phyloP scores from a whole-genome alignment of 2,113 vertebrate genomes.

The Chelonoidis abingdonii region DNA sequence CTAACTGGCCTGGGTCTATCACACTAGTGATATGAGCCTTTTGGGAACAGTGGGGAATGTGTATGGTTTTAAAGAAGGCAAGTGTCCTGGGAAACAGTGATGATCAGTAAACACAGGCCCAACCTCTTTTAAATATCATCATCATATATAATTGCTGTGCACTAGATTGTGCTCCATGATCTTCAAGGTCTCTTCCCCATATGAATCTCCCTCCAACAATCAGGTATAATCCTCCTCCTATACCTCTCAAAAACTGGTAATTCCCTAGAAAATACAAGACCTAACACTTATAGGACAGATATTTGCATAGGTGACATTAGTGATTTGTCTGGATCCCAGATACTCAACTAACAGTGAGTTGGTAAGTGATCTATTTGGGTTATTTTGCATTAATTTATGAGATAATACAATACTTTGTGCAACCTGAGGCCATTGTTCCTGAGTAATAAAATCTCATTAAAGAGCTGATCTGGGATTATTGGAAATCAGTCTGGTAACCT shows the following conservation, averaged over 20 bases:
- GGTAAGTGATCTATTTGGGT: neutral
- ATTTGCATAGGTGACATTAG: neutral
- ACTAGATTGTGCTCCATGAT: neutral
- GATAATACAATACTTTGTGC: neutral
- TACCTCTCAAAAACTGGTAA: neutral
- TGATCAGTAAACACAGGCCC: fast-evolving
- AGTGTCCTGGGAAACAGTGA: neutral
- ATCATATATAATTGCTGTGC: fast-evolving
- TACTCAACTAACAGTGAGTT: neutral
- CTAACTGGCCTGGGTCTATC: too few relatives aligned
- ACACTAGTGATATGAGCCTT: neutral
- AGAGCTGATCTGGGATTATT: neutral
- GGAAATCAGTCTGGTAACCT: neutral
- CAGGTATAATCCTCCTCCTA: fast-evolving
- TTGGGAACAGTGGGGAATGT: fast-evolving
- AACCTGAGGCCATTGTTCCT: fast-evolving
- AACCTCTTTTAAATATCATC: neutral
- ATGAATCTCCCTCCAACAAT: neutral
- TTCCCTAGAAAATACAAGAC: neutral
- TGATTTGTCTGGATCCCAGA: neutral
- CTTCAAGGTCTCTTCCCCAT: neutral
- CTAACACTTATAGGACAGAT: neutral
- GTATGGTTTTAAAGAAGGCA: neutral
- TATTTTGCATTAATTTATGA: neutral
- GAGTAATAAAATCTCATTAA: neutral